Evolutionary conservation across 2,797 vertebrate species (phyloP).

Genomic region (Alauda arvensis): DNA sequence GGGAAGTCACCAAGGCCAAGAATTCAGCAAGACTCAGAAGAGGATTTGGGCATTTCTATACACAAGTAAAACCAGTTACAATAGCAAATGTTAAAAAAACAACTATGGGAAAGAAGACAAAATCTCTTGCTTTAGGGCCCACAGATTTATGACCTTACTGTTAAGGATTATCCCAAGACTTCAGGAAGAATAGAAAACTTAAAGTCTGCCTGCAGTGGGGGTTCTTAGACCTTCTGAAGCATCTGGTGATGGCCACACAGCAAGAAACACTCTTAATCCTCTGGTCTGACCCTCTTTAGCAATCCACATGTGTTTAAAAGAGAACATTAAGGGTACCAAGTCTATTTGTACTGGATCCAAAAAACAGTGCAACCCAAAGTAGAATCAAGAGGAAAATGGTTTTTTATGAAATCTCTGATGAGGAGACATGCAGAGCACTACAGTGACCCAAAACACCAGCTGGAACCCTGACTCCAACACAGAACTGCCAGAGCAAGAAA

Average conservation of each 20-base stretch:
- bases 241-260: conserved; percentile 47
- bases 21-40: conserved; percentile 1
- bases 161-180: conserved; percentile 39
- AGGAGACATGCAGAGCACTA: not conserved
- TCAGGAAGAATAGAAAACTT: conserved; percentile 47
- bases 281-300: conserved; percentile 11
- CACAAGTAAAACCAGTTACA: conserved; percentile 17
- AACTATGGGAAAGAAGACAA: conserved; percentile 33
- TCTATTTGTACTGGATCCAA: not conserved
- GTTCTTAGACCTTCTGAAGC: conserved; percentile 37
- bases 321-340: not conserved
- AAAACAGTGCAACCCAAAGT: not conserved
- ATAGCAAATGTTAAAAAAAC: conserved; percentile 26
- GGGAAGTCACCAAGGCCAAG: not conserved
- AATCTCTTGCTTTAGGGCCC: conserved; percentile 30
- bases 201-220: conserved; percentile 17
- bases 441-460: not conserved
- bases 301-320: not conserved
- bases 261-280: conserved; percentile 20
- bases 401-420: not conserved
- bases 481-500: not conserved
- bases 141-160: conserved; percentile 45
- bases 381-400: not conserved
- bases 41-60: not conserved
- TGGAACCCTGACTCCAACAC: not conserved